Evolutionary conservation across 1,140 invertebrate species (phyloP).

Genomic region (Sesamia nonagrioides): DNA sequence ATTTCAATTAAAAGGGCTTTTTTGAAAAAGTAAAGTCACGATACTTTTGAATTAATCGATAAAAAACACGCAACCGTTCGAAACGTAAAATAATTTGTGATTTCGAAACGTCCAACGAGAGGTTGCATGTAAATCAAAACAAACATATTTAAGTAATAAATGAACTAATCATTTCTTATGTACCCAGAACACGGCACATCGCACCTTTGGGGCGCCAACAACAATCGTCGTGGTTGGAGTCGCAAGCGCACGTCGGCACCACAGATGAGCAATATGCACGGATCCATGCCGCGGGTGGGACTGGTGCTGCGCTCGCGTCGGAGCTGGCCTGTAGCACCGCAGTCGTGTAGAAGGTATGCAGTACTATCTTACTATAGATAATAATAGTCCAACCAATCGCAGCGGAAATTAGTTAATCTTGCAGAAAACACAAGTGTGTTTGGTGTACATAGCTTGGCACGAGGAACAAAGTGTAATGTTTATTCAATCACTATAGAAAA

Average conservation of each 20-base stretch:
- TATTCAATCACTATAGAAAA: too few species aligned
- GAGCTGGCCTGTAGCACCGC: slow-evolving; percentile 90
- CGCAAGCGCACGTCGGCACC: slow-evolving; percentile 90
- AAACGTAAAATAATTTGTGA: too few species aligned
- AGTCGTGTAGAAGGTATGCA: slow-evolving; percentile 88
- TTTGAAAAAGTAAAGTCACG: too few species aligned
- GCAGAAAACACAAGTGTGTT: too few species aligned
- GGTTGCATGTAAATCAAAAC: neutral
- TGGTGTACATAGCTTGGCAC: too few species aligned
- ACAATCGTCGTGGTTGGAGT: slow-evolving; percentile 86
- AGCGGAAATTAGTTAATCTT: too few species aligned
- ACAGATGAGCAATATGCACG: slow-evolving; percentile 88
- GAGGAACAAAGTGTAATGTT: too few species aligned
- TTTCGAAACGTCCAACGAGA: neutral
- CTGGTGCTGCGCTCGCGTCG: slow-evolving; percentile 90
- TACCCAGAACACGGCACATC: slow-evolving; percentile 72
- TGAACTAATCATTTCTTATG: neutral
- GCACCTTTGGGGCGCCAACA: slow-evolving; percentile 85
- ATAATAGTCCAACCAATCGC: too few species aligned
- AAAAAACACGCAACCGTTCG: too few species aligned
- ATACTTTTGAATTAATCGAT: too few species aligned
- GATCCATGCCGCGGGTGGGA: slow-evolving; percentile 87
- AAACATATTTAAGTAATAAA: neutral
- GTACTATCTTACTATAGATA: neutral
- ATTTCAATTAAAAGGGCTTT: too few species aligned